These are phyloP conservation scores for Coelinius sp. DNA, from an alignment of 2,888 invertebrate genomes.

Conservation along the genomic window DNA sequence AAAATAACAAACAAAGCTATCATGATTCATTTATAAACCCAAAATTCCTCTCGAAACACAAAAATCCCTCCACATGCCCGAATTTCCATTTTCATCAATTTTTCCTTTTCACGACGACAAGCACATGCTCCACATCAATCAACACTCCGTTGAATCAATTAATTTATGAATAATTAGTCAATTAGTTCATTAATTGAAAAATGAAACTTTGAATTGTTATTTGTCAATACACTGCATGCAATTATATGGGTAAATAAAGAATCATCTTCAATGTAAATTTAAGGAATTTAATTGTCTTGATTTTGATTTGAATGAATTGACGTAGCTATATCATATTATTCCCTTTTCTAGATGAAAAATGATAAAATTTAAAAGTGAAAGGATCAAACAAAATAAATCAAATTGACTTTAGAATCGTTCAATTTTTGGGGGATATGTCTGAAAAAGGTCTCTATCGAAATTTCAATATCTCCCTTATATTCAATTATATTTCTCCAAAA, in stretches of 20 bases:
- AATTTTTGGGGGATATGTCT: no score
- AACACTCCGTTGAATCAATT: neutral
- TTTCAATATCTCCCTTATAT: no score
- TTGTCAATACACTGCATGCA: neutral
- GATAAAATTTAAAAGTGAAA: no score
- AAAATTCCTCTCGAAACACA: neutral
- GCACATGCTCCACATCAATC: neutral
- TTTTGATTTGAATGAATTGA: neutral
- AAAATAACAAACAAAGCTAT: conserved; percentile 34
- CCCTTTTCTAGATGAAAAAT: no score
- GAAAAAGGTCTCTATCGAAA: no score
- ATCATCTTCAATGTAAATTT: neutral
- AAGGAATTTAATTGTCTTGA: neutral
- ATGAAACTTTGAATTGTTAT: neutral
- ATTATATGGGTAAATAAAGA: neutral
- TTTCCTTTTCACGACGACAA: neutral
- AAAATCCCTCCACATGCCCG: neutral
- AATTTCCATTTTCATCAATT: neutral
- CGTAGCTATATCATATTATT: no score
- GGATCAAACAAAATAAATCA: no score
- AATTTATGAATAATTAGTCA: neutral
- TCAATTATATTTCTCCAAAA: no score
- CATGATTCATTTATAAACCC: neutral
- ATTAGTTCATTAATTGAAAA: neutral
- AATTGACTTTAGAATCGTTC: no score